phyloP scores from a whole-genome alignment of 2,888 invertebrate genomes.

The Tyria jacobaeae region DNA sequence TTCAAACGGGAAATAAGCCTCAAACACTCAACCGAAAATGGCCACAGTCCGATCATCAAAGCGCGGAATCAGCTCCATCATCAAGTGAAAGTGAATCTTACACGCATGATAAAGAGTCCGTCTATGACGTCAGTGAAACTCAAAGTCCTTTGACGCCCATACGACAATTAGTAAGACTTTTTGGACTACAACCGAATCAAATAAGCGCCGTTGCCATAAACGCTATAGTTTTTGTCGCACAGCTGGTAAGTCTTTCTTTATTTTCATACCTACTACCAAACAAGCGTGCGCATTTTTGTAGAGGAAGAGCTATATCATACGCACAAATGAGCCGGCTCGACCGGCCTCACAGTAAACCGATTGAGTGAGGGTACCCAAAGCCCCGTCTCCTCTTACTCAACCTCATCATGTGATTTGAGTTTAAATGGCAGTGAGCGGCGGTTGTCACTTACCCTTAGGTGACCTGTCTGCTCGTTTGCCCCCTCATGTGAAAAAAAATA shows the following conservation, averaged over 20 bases:
- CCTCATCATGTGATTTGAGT: too few relatives aligned
- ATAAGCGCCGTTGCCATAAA: slow-evolving; percentile 94
- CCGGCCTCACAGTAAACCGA: too few relatives aligned
- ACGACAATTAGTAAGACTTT: slow-evolving; percentile 87
- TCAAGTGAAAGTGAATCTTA: slow-evolving; percentile 49
- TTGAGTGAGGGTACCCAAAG: too few relatives aligned
- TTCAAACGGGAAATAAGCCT: slow-evolving; percentile 65
- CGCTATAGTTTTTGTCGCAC: slow-evolving; percentile 93
- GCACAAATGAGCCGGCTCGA: too few relatives aligned
- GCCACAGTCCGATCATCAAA: slow-evolving; percentile 50
- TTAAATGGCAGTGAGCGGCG: too few relatives aligned
- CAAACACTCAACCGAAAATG: slow-evolving; percentile 46
- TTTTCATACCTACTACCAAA: neutral
- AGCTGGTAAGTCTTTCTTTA: slow-evolving; percentile 87
- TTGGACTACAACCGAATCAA: slow-evolving; percentile 92
- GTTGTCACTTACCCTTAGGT: too few relatives aligned
- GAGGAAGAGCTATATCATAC: too few relatives aligned
- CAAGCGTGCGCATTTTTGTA: neutral
- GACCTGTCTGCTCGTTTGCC: too few relatives aligned
- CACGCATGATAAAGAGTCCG: slow-evolving; percentile 58
- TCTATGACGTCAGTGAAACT: slow-evolving; percentile 78
- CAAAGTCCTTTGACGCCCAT: slow-evolving; percentile 79
- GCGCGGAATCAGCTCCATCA: slow-evolving; percentile 39
- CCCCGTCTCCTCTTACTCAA: too few relatives aligned
- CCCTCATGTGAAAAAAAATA: too few relatives aligned